Percentiles rank a stretch among this genome's conserved stretches.
Evolutionary conservation across 2,888 invertebrate species (phyloP).

Genomic region (Heliconius charithonia): DNA sequence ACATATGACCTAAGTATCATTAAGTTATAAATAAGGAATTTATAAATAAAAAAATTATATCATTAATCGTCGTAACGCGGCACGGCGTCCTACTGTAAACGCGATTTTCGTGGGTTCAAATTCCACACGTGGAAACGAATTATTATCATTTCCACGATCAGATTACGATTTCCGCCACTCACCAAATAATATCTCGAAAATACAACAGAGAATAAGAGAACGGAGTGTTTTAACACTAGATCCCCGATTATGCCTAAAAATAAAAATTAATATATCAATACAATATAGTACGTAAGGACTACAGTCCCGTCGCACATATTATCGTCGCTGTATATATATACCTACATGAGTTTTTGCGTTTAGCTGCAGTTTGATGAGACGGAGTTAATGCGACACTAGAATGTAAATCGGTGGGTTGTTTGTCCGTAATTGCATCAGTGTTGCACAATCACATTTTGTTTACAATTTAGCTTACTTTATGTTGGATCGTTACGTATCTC

Average conservation of each 20-base stretch:
- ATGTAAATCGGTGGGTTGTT: slow-evolving; percentile 35
- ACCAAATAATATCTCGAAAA: background rate
- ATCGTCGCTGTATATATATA: background rate
- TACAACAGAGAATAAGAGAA: no score
- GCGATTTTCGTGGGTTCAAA: background rate
- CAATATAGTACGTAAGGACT: background rate
- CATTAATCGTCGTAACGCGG: no score
- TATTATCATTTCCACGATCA: background rate
- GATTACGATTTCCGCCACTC: no score
- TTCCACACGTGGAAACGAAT: background rate
- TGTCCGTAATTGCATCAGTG: slow-evolving; percentile 24
- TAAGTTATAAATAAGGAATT: background rate
- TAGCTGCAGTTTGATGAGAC: slow-evolving; percentile 23
- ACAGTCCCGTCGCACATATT: background rate
- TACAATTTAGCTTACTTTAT: background rate
- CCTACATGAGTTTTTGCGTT: slow-evolving; percentile 28
- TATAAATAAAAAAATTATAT: background rate
- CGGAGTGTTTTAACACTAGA: no score
- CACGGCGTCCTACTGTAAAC: background rate
- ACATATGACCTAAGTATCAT: background rate
- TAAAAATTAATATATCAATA: no score
- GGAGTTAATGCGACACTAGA: slow-evolving; percentile 28
- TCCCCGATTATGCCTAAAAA: no score
- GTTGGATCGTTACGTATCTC: background rate
- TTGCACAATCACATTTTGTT: background rate